Evolutionary conservation across 2,113 vertebrate species (phyloP), one percentile per base, ranked within the genome.

Genomic region (Rhea pennata): DNA sequence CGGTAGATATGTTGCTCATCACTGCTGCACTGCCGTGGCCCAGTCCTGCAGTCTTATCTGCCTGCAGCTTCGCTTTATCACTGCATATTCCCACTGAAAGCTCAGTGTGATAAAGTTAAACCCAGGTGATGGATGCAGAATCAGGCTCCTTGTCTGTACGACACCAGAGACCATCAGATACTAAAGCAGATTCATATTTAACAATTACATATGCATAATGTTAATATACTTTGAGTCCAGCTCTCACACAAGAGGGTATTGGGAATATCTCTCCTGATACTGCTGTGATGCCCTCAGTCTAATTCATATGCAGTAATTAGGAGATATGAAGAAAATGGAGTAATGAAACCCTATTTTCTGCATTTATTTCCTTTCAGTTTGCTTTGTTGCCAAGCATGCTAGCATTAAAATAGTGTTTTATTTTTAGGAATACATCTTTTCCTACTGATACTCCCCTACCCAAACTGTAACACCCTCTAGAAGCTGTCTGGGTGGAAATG

Each of bases 321-420:
- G 40, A 73, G 21, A 3, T 62, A 54, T 82, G 71, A 87, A 87
- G 39, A 33, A 83, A 89, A 6, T 39, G 3, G 7, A 58, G 22
- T 31, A 82, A 95, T 40, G 20, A 64, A 67, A 44, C 8, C 27
- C 72, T 59, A 40, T 39, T 77, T 86, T 59, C 39, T 92, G 23
- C 31, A 46, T 94, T 48, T 89, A 29, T 84, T 66, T 90, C 42
- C 27, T 85, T 95, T 84, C 58, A 48, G 15, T 62, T 76, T 91
- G 21, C 91, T 92, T 87, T 92, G 51, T 88, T 93, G 83, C 61
- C 23, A 87, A n/a, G 76, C 51, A 48, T 56, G 69, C 69, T 88
- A 88, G 19, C 50, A 62, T 87, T 74, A 83, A 77, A 91, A 65
- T 51, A 69, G 42, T 42, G 46, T 1, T 31, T 95, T 84, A 81